These are phyloP conservation scores for Dromaius novaehollandiae DNA, from an alignment of 2,113 vertebrate species.

Conservation along the genomic window DNA sequence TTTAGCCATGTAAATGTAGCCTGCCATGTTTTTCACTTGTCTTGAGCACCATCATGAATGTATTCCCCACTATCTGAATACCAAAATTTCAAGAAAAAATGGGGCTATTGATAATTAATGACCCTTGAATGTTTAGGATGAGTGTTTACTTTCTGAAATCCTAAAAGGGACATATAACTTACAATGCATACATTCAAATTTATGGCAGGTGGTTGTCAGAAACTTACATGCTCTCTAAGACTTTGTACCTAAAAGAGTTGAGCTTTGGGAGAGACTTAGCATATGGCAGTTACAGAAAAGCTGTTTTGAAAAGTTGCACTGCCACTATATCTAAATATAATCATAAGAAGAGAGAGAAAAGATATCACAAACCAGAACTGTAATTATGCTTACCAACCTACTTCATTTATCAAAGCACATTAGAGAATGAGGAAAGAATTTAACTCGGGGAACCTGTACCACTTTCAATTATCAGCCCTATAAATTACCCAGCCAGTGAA, in stretches of 20 bases:
- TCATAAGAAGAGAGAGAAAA: neutral
- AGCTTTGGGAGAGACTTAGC: neutral
- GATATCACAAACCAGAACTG: neutral
- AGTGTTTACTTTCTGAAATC: neutral
- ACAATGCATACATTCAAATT: neutral
- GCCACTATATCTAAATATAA: slow-evolving; percentile 56
- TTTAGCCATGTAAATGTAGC: neutral
- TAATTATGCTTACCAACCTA: slow-evolving; percentile 44
- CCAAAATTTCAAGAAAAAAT: neutral
- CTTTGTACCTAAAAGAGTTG: neutral
- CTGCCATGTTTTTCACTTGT: neutral
- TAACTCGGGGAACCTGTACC: slow-evolving; percentile 11
- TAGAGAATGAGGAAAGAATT: slow-evolving; percentile 21
- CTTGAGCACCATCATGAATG: neutral
- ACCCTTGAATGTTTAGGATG: neutral
- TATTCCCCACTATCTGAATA: neutral
- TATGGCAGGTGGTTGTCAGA: slow-evolving; percentile 31
- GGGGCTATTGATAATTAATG: neutral
- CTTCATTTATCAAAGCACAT: slow-evolving; percentile 44
- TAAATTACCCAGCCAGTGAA: slow-evolving; percentile 61
- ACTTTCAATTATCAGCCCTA: slow-evolving; percentile 35
- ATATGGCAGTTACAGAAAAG: slow-evolving; percentile 51
- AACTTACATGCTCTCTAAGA: neutral
- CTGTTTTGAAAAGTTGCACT: slow-evolving; percentile 21
- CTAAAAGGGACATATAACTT: neutral